A percentile compares a stretch with the other conserved stretches of the same genome.
Conservation (phyloP, 2,113 vertebrate species). For the Cyrtonyx montezumae region DNA sequence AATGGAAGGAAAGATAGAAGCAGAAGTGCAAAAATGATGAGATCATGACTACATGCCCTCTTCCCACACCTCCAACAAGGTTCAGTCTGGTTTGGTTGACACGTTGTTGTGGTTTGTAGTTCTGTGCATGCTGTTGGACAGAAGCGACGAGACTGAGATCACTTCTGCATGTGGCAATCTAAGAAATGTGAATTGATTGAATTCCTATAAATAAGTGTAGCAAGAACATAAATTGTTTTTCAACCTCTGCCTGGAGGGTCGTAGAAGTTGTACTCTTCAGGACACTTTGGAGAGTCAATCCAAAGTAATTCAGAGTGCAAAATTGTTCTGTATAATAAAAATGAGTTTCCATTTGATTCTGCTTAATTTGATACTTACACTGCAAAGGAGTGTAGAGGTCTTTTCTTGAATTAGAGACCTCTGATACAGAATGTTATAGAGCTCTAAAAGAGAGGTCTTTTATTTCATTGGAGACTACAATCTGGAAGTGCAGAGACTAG, state of each 20-base stretch:
- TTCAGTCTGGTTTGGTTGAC: not conserved
- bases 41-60: rapidly evolving
- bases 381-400: not conserved
- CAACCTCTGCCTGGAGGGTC: rapidly evolving
- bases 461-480: not conserved
- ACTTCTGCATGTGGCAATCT: rapidly evolving
- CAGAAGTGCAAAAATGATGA: not conserved
- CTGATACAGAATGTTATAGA: not conserved
- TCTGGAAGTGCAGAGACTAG: not conserved
- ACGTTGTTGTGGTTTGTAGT: not conserved
- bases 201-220: not conserved
- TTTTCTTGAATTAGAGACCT: not conserved
- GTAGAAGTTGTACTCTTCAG: rapidly evolving
- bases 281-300: not conserved
- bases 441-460: not conserved
- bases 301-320: not conserved
- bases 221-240: rapidly evolving
- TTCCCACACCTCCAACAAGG: rapidly evolving
- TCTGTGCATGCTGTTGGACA: rapidly evolving
- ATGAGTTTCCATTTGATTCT: rapidly evolving
- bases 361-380: not conserved
- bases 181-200: not conserved
- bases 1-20: not conserved
- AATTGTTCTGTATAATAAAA: not conserved
- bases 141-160: not conserved